Evolutionary conservation across 2,113 vertebrate genomes (phyloP).

Genomic region (Labeo catla): DNA sequence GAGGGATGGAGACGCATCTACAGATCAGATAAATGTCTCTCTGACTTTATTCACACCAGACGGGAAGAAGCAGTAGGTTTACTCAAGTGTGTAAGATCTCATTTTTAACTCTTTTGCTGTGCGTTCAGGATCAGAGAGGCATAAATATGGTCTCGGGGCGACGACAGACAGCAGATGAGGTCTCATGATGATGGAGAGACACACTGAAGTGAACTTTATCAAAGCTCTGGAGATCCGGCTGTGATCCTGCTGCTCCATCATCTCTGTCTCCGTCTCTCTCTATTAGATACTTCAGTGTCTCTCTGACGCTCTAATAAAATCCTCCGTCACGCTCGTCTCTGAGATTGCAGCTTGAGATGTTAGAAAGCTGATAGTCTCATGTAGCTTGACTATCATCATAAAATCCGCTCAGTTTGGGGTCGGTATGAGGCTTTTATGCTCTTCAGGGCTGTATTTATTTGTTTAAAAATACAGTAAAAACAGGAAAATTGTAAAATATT

Average conservation of each 20-base stretch:
- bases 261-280: not conserved
- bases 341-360: not conserved
- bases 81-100: not conserved
- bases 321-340: not conserved
- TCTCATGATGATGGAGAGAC: conserved; percentile 1
- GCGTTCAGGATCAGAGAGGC: not conserved
- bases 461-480: not conserved
- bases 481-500: not conserved
- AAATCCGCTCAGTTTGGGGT: not conserved
- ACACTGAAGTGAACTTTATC: not conserved
- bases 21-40: not conserved
- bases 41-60: not conserved
- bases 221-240: not conserved
- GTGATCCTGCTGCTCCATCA: not conserved
- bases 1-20: not conserved
- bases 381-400: not conserved
- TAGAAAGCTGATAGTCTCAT: not conserved
- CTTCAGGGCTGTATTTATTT: not conserved
- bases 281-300: not conserved
- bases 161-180: not conserved
- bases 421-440: not conserved
- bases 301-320: not conserved
- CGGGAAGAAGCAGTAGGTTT: not conserved
- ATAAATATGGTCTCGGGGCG: not conserved
- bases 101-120: not conserved